These are phyloP conservation scores for Carettochelys insculpta DNA, from an alignment of 2,113 vertebrate species.

Conservation along the genomic window DNA sequence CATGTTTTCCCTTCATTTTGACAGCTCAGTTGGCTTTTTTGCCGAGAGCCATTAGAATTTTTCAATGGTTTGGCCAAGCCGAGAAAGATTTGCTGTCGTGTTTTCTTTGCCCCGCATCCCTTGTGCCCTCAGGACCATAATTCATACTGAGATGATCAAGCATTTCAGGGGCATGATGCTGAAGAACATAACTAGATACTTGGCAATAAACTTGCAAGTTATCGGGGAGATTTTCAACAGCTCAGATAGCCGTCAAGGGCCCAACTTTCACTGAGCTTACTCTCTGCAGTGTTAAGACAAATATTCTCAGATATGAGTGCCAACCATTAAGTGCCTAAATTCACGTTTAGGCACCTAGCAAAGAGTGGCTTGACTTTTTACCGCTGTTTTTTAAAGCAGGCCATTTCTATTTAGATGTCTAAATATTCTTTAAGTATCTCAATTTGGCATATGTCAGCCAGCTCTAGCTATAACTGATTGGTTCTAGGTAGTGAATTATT, in stretches of 20 bases:
- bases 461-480: conserved; percentile 15
- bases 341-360: neutral
- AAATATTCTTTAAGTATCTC: neutral
- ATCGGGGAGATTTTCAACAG: neutral
- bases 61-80: conserved; percentile 1
- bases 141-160: neutral
- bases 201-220: neutral
- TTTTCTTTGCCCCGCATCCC: neutral
- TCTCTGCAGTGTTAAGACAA: neutral
- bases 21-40: neutral
- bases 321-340: neutral
- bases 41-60: conserved; percentile 18
- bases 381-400: neutral
- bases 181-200: neutral
- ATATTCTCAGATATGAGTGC: neutral
- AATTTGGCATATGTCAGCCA: neutral
- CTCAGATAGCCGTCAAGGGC: neutral
- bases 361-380: neutral
- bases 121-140: neutral
- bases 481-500: neutral
- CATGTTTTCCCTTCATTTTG: conserved; percentile 4
- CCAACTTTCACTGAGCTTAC: neutral
- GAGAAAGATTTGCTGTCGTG: neutral
- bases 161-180: neutral
- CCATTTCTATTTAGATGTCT: neutral